Conservation (phyloP, 2,888 invertebrate species). For the Agriopis marginaria region DNA sequence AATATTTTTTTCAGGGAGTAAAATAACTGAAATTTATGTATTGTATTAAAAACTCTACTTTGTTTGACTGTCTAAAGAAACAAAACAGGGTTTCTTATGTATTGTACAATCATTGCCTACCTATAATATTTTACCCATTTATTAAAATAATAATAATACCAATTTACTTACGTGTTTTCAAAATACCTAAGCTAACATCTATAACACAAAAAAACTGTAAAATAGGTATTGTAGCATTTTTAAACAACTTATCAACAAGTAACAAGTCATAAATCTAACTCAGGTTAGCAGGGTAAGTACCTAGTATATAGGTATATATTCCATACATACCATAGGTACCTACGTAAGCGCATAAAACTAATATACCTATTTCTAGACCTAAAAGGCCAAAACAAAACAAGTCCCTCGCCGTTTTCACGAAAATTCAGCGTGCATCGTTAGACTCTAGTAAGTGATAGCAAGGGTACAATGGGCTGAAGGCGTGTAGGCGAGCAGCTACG, state of each 20-base stretch:
- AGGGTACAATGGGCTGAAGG: conserved; percentile 42
- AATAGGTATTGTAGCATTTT: not conserved
- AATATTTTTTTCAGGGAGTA: no score
- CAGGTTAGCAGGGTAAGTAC: not conserved
- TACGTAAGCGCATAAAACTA: conserved; percentile 23
- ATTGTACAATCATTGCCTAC: no score
- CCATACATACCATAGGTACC: not conserved
- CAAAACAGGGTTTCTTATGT: no score
- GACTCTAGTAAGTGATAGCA: conserved; percentile 56
- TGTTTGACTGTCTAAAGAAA: no score
- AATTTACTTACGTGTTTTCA: no score
- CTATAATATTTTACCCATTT: no score
- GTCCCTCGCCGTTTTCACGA: conserved; percentile 43
- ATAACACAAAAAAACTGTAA: no score
- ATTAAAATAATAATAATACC: no score
- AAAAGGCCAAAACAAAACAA: conserved; percentile 37
- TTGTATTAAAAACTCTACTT: no score
- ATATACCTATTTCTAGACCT: conserved; percentile 32
- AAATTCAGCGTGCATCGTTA: conserved; percentile 52
- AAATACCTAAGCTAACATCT: no score
- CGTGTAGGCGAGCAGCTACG: conserved; percentile 24
- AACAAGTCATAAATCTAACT: conserved; percentile 11
- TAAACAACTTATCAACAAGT: not conserved
- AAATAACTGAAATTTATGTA: no score
- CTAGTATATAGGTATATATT: not conserved